phyloP scores from a whole-genome alignment of 2,888 invertebrate genomes.

The Xestoiulus laeticollis region DNA sequence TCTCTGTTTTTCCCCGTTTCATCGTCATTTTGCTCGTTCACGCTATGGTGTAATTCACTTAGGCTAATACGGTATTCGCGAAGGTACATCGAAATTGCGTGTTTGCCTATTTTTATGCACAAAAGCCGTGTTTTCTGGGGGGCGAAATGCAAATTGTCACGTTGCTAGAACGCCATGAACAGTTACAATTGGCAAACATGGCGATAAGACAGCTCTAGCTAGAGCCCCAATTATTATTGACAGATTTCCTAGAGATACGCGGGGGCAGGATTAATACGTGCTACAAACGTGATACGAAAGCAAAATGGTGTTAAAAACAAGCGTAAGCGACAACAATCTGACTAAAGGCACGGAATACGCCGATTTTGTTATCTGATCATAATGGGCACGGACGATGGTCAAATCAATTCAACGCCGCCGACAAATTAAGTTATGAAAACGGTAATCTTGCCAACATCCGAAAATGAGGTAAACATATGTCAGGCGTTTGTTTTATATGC shows the following conservation, averaged over 20 bases:
- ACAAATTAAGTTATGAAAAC: not conserved
- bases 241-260: not conserved
- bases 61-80: not conserved
- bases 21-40: conserved; percentile 6
- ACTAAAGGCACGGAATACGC: not conserved
- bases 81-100: conserved; percentile 15
- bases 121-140: not conserved
- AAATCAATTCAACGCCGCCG: not conserved
- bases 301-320: not conserved
- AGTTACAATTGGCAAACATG: conserved; percentile 35
- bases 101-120: conserved; percentile 1
- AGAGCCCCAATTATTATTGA: conserved; percentile 33
- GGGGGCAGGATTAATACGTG: not conserved
- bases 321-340: not conserved
- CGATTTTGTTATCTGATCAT: not conserved
- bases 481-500: too few relatives aligned
- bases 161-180: not conserved
- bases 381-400: not conserved
- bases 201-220: not conserved
- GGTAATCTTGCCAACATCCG: not conserved
- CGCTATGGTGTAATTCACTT: conserved; percentile 25
- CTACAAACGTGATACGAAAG: not conserved
- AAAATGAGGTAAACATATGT: not conserved
- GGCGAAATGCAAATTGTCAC: conserved; percentile 39
- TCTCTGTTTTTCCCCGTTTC: not conserved